A percentile compares a stretch with the other conserved stretches of the same genome.
phyloP scores from a whole-genome alignment of 1,140 invertebrate genomes.

The Drosophila tropicalis region DNA sequence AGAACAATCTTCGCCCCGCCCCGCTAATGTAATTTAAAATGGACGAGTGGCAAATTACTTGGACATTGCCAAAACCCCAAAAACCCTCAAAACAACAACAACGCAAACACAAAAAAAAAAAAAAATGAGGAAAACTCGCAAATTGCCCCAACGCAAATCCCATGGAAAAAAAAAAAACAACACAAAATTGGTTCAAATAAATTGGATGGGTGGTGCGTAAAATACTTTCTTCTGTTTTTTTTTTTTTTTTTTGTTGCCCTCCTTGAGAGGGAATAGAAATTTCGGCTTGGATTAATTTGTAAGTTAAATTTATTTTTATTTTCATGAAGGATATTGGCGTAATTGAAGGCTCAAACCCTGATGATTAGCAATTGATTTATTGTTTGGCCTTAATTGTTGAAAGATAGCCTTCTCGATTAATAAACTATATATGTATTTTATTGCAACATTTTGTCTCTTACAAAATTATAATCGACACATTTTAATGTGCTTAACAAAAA shows the following conservation, averaged over 20 bases:
- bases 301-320: constrained; percentile 65
- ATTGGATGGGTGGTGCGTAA: constrained; percentile 71
- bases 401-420: not conserved
- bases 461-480: constrained; percentile 17
- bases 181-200: constrained; percentile 68
- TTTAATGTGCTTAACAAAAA: not conserved
- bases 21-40: constrained; percentile 78
- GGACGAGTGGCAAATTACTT: constrained; percentile 79
- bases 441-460: constrained; percentile 6
- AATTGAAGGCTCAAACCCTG: constrained; percentile 31
- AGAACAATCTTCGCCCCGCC: constrained; percentile 33
- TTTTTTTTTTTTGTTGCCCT: no score
- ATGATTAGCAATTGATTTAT: constrained; percentile 32
- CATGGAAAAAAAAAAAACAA: constrained; percentile 50
- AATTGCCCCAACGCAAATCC: constrained; percentile 68
- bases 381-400: not conserved
- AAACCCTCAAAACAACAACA: constrained; percentile 8
- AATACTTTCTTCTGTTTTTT: constrained; percentile 49
- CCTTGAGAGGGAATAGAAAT: constrained; percentile 13
- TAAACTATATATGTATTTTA: not conserved
- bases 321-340: constrained; percentile 33
- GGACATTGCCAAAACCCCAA: constrained; percentile 43
- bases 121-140: constrained; percentile 32
- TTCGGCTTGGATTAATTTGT: constrained; percentile 72
- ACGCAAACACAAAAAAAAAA: constrained; percentile 19